phyloP scores from a whole-genome alignment of 2,113 vertebrate genomes.

The Podarcis muralis region DNA sequence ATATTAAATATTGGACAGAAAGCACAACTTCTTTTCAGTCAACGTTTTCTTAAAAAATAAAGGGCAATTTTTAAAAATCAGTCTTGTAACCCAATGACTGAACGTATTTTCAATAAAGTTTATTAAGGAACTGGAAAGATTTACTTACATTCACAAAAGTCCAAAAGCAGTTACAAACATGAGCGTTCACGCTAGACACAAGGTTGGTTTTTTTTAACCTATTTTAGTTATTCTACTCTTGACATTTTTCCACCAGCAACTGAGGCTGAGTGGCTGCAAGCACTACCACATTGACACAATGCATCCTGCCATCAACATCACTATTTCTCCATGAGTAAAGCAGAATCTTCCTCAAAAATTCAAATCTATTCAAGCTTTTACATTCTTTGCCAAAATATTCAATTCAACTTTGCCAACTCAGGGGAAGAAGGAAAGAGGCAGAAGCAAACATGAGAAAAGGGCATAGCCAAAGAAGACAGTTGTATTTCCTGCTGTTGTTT shows the following conservation, averaged over 20 bases:
- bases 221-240: background rate
- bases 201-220: background rate
- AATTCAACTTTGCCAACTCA: background rate
- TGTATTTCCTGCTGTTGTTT: background rate
- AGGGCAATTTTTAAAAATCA: background rate
- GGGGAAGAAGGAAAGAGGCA: background rate
- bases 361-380: background rate
- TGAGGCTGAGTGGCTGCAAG: background rate
- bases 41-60: background rate
- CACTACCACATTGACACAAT: background rate
- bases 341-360: background rate
- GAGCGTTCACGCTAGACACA: background rate
- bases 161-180: background rate
- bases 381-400: background rate
- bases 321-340: background rate
- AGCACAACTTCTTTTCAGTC: background rate
- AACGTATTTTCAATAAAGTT: background rate
- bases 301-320: background rate
- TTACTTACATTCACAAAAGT: background rate
- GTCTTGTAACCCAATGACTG: background rate
- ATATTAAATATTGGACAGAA: background rate
- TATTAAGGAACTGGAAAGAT: background rate
- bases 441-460: background rate
- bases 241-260: background rate
- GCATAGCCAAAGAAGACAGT: background rate